phyloP scores from a whole-genome alignment of 2,113 vertebrate species.

The Sapajus apella region DNA sequence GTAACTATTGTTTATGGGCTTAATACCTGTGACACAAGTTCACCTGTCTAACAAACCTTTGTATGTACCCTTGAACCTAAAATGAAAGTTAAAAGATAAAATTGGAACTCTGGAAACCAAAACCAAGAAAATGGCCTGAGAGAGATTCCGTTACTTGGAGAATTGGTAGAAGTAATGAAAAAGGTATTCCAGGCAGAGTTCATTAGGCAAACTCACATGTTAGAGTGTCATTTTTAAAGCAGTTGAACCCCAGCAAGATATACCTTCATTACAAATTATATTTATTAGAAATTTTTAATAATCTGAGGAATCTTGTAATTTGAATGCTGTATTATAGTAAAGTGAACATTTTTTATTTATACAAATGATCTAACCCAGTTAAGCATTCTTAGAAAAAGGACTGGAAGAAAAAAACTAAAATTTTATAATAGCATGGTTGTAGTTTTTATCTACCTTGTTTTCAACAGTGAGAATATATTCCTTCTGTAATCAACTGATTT shows the following conservation, averaged over 20 bases:
- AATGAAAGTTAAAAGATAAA: no score
- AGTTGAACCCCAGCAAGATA: constrained; percentile 3
- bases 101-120: constrained; percentile 1
- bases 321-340: constrained; percentile 30
- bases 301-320: constrained; percentile 35
- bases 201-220: not conserved
- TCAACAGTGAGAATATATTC: constrained; percentile 4
- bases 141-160: not conserved
- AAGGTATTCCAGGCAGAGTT: constrained; percentile 35
- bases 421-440: constrained; percentile 48
- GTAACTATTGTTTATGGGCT: no score
- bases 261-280: constrained; percentile 42
- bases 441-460: constrained; percentile 28
- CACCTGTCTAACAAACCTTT: no score
- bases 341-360: constrained; percentile 44
- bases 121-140: constrained; percentile 29
- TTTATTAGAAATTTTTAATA: constrained; percentile 46
- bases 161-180: constrained; percentile 40
- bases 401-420: not conserved
- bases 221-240: constrained; percentile 56
- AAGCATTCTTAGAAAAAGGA: constrained; percentile 34
- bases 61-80: no score
- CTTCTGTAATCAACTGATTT: constrained; percentile 30
- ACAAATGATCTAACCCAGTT: constrained; percentile 29
- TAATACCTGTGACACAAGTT: no score